phyloP scores from a whole-genome alignment of 2,888 invertebrate genomes.

The Stegana nigrithorax region DNA sequence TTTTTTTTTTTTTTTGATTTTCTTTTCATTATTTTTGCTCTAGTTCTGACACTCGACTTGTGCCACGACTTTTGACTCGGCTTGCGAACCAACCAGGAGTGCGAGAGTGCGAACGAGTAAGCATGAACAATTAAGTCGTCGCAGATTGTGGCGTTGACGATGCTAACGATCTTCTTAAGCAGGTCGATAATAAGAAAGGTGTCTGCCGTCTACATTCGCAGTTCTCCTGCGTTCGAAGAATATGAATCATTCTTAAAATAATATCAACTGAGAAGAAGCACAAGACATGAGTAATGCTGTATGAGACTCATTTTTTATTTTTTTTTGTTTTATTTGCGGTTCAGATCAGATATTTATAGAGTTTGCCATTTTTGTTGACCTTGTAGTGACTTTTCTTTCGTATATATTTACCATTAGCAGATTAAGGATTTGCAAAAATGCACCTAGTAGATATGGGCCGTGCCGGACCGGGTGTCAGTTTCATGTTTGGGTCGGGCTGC shows the following conservation, averaged over 20 bases:
- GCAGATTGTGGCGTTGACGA: not conserved
- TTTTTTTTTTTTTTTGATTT: not conserved
- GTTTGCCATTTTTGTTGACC: not conserved
- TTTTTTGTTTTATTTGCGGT: not conserved
- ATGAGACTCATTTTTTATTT: not conserved
- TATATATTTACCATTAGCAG: too few species aligned
- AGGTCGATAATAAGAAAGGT: not conserved
- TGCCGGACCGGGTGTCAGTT: too few species aligned
- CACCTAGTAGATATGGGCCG: too few species aligned
- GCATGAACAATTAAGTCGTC: conserved; percentile 15
- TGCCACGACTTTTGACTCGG: too few species aligned
- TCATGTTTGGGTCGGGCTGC: too few species aligned
- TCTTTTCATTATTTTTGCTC: too few species aligned
- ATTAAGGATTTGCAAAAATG: too few species aligned
- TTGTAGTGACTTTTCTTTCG: not conserved
- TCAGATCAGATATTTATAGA: not conserved
- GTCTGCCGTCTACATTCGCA: not conserved
- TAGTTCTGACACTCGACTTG: too few species aligned
- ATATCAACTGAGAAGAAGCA: not conserved
- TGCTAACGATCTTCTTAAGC: not conserved
- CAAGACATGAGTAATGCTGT: too few species aligned
- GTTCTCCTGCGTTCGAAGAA: not conserved
- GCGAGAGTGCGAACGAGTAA: too few species aligned
- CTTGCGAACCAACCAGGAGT: too few species aligned
- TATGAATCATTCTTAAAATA: conserved; percentile 8